A percentile compares a stretch with the other conserved stretches of the same genome.
phyloP scores from a whole-genome alignment of 2,888 invertebrate species.

The Ceramica pisi region DNA sequence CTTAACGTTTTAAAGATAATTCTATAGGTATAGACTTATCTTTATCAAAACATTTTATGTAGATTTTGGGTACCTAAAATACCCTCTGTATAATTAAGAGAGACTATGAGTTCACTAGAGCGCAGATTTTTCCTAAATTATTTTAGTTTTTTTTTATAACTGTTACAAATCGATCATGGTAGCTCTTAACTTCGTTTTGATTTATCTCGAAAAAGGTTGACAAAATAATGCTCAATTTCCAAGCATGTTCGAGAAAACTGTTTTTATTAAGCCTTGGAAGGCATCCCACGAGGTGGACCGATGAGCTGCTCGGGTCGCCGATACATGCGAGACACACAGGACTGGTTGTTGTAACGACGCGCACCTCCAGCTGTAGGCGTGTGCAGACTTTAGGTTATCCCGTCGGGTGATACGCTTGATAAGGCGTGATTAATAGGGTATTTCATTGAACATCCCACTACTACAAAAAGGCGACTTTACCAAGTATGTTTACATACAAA shows the following conservation, averaged over 20 bases:
- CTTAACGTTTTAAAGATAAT: not conserved
- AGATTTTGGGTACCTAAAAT: not conserved
- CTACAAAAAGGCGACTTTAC: not conserved
- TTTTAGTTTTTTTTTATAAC: not conserved
- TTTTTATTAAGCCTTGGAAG: too few species aligned
- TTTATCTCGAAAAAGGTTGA: too few species aligned
- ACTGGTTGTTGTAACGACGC: too few species aligned
- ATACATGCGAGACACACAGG: too few species aligned
- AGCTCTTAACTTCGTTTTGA: too few species aligned
- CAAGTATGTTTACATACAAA: constrained; percentile 25
- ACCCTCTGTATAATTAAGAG: too few species aligned
- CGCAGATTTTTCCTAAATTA: not conserved
- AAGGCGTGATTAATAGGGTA: not conserved
- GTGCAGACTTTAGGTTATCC: not conserved
- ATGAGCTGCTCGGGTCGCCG: too few species aligned
- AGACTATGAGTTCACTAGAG: not conserved
- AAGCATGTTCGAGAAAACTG: too few species aligned
- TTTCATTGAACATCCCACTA: not conserved
- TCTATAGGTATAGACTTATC: not conserved
- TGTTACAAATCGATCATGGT: not conserved
- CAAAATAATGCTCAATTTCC: too few species aligned
- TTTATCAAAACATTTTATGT: not conserved
- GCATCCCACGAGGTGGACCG: too few species aligned
- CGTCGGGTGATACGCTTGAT: not conserved
- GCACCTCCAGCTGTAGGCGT: too few species aligned